Conservation (phyloP, 2,113 vertebrate genomes). For the Halichoerus grypus region DNA sequence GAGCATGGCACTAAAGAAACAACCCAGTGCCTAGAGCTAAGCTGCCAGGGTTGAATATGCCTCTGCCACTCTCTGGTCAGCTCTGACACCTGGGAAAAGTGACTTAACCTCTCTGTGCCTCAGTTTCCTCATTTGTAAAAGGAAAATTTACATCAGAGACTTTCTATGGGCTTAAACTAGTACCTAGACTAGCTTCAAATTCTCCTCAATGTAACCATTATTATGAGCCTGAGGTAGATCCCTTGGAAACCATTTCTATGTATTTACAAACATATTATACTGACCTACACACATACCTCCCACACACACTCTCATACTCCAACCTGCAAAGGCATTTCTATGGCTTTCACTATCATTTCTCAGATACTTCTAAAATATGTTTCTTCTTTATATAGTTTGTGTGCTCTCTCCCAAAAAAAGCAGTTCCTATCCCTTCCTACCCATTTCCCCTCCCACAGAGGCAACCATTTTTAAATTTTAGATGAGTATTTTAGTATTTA, state of each 20-base stretch:
- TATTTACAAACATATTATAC: background rate
- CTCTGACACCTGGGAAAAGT: background rate
- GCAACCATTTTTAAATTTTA: background rate
- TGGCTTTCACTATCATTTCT: background rate
- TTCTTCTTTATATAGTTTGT: background rate
- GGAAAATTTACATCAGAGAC: background rate
- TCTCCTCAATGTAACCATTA: background rate
- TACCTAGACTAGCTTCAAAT: background rate
- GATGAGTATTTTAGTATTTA: slow-evolving; percentile 16
- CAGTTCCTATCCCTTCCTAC: background rate
- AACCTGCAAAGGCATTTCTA: background rate
- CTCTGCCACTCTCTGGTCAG: background rate
- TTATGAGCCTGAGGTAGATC: background rate
- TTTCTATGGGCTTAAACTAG: background rate
- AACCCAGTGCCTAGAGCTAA: background rate
- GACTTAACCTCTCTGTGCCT: background rate
- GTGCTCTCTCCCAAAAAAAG: background rate
- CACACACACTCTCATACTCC: background rate
- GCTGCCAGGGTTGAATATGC: background rate
- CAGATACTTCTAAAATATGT: background rate
- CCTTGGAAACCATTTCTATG: background rate
- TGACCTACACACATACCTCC: background rate
- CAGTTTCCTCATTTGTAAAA: background rate
- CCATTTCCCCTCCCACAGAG: background rate
- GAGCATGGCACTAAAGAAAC: background rate